Evolutionary conservation across 2,797 vertebrate genomes (phyloP).

Genomic region (Falco biarmicus): DNA sequence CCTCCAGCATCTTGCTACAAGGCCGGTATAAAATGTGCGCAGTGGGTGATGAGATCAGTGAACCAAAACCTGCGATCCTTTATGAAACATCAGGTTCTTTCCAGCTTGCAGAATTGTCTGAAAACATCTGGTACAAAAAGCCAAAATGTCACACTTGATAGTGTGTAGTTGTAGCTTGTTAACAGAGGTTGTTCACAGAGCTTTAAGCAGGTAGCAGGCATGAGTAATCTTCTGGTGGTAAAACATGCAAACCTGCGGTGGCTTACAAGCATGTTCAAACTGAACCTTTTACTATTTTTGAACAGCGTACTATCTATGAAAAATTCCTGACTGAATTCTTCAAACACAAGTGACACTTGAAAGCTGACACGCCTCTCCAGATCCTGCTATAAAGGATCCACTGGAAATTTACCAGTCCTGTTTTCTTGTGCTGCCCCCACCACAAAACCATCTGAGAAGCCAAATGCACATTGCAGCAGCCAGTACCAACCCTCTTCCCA

Average conservation of each 20-base stretch:
- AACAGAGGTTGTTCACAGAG: neutral
- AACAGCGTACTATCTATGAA: neutral
- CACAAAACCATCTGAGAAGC: neutral
- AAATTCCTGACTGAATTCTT: neutral
- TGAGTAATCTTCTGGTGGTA: neutral
- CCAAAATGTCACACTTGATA: neutral
- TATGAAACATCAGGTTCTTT: neutral
- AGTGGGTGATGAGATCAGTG: neutral
- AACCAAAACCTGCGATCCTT: slow-evolving; percentile 16
- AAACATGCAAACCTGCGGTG: neutral
- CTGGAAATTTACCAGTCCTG: neutral
- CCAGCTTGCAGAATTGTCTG: neutral
- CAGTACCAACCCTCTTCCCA: neutral
- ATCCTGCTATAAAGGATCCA: neutral
- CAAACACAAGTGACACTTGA: neutral
- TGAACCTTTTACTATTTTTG: neutral
- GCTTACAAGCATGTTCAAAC: neutral
- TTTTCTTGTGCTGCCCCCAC: neutral
- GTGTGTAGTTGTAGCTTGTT: neutral
- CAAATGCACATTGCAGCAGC: neutral
- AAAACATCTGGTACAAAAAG: neutral
- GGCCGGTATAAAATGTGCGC: neutral
- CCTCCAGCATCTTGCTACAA: neutral
- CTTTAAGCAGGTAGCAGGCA: neutral
- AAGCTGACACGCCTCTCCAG: neutral